Evolutionary conservation across 1,140 invertebrate species (phyloP), one percentile per base, ranked within the genome.

Genomic region (Spodoptera frugiperda): DNA sequence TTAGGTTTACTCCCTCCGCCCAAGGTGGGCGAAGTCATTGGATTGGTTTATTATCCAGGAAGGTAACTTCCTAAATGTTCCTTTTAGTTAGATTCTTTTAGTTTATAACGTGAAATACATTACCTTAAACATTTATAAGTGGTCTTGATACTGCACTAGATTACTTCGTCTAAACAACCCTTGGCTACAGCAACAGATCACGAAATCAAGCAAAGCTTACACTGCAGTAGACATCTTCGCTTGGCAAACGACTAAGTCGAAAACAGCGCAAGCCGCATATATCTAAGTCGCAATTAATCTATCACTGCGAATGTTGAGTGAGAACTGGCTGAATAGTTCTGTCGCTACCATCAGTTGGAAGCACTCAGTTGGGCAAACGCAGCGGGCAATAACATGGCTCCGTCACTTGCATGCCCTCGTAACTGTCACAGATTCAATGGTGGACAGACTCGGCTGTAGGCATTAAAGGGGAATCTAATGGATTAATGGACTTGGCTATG

Each of bases 281-380:
- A 68, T 63, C 74, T 57, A 57, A 57, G 63, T 61, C 65, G 54
- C 30, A 70, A 59, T 77, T 70, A 77, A 77, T 70, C 76, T 67
- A 76, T 57, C 74, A 68, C 48, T 9, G 63, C 15, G 44, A 19
- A 59, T 76, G 51, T 54, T 76, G 61, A 76, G 61, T 76, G 74
- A 76, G 74, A 68, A 68, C 61, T 55, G 61, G 49, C 21, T 76
- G 74, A 77, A 68, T 54, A 78, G 75, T 79, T 73, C 82, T 83
- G 78, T 82, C 80, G 81, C 83, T 83, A 83, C 76, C 79, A 80
- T 77, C 81, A 82, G 80, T 86, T 86, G 82, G 85, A 76, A 80
- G 73, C 81, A 80, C 80, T 81, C 80, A 79, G 82, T 78, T 78
- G 85, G 84, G 80, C 75, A 83, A 85, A 83, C 76, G 81, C 80